Conservation (phyloP, 2,797 vertebrate species). For the Enteromius thamalakanensis region DNA sequence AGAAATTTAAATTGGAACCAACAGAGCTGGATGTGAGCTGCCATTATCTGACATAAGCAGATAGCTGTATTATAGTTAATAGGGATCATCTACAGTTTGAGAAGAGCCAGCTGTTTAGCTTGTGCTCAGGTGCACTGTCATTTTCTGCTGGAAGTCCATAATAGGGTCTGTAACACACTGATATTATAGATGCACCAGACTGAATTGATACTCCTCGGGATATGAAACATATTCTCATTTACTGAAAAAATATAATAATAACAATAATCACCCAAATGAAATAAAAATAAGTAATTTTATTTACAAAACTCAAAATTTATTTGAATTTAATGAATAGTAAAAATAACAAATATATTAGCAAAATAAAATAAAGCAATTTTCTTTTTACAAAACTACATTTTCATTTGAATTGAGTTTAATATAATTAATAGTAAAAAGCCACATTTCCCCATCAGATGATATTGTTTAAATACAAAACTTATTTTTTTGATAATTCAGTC, state of each 20-base stretch:
- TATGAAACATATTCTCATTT: background rate
- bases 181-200: background rate
- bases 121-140: constrained; percentile 67
- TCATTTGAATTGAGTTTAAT: background rate
- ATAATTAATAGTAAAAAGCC: no score
- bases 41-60: constrained; percentile 83
- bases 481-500: background rate
- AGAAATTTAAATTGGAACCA: constrained; percentile 84
- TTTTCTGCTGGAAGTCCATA: constrained; percentile 63
- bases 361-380: no score
- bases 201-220: background rate
- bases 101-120: constrained; percentile 66
- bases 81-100: constrained; percentile 72
- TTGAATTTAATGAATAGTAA: no score
- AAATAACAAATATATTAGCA: background rate
- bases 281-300: background rate
- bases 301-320: no score
- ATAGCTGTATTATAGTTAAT: constrained; percentile 82
- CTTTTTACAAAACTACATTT: background rate
- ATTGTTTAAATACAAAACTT: background rate
- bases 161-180: constrained; percentile 40
- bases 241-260: background rate
- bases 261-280: background rate
- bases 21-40: constrained; percentile 77
- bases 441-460: background rate